Evolutionary conservation across 2,797 vertebrate genomes (phyloP).

Genomic region (Pseudomugil tenellus): DNA sequence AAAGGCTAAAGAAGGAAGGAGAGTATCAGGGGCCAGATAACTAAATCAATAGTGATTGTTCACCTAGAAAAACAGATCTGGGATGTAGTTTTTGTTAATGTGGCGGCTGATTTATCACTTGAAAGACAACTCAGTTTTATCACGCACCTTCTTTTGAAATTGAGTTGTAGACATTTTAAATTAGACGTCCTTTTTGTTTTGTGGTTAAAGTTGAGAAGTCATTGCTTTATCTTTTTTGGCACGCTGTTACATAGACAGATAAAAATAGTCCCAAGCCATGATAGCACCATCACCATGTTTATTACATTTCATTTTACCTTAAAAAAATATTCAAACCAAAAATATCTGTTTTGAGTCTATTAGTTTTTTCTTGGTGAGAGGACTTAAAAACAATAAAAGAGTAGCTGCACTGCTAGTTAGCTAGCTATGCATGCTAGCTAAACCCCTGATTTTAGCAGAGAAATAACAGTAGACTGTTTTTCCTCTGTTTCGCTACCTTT

Average conservation of each 20-base stretch:
- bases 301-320: too few relatives aligned
- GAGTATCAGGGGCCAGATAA: conserved; percentile 29
- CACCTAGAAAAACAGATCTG: neutral
- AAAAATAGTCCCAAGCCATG: too few relatives aligned
- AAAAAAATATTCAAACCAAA: too few relatives aligned
- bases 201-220: too few relatives aligned
- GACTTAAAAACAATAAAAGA: neutral
- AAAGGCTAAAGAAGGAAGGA: conserved; percentile 3
- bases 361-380: neutral
- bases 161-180: too few relatives aligned
- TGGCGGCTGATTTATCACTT: conserved; percentile 1
- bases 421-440: neutral
- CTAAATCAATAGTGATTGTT: conserved; percentile 4
- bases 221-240: too few relatives aligned
- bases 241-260: too few relatives aligned
- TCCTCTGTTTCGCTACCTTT: neutral
- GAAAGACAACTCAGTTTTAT: neutral
- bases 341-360: too few relatives aligned
- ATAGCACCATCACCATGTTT: too few relatives aligned
- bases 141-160: too few relatives aligned
- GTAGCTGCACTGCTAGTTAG: neutral
- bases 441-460: neutral
- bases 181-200: too few relatives aligned
- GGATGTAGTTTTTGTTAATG: neutral
- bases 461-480: neutral